A percentile compares a stretch with the other conserved stretches of the same genome.
Evolutionary conservation across 2,888 invertebrate species (phyloP).

Genomic region (Eupithecia vulgata): DNA sequence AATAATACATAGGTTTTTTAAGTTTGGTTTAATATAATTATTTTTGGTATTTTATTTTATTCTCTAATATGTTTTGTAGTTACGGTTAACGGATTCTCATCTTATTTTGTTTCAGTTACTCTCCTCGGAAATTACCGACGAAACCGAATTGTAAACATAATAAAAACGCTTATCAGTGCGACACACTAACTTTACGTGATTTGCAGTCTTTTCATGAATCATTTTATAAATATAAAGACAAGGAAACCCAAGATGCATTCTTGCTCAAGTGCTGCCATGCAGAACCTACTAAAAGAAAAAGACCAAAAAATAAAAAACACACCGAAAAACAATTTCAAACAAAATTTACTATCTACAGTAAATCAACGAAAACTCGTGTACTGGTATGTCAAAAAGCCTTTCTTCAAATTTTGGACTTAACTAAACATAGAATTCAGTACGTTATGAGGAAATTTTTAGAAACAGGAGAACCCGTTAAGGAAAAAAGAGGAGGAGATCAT

Average conservation of each 20-base stretch:
- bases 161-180: slow-evolving; percentile 7
- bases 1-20: background rate
- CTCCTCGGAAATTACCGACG: background rate
- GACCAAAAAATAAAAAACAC: slow-evolving; percentile 23
- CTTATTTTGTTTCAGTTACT: background rate
- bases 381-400: slow-evolving; percentile 15
- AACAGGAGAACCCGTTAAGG: slow-evolving; percentile 21
- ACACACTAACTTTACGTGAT: slow-evolving; percentile 4
- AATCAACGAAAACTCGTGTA: slow-evolving; percentile 25
- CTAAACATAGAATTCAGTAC: slow-evolving; percentile 15
- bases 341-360: background rate
- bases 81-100: background rate
- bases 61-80: background rate
- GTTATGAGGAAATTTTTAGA: slow-evolving; percentile 23
- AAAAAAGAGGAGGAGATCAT: slow-evolving; percentile 30
- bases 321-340: slow-evolving; percentile 23
- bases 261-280: slow-evolving; percentile 2
- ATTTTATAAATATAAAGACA: slow-evolving; percentile 32
- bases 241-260: slow-evolving; percentile 33
- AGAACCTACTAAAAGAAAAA: slow-evolving; percentile 26
- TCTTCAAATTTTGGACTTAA: slow-evolving; percentile 10
- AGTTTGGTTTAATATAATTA: background rate
- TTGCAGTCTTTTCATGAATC: slow-evolving; percentile 22
- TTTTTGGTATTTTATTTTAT: background rate
- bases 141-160: background rate